A percentile compares a stretch with the other conserved stretches of the same genome.
Evolutionary conservation across 2,888 invertebrate genomes (phyloP).

Genomic region (Toxonevra muliebris): DNA sequence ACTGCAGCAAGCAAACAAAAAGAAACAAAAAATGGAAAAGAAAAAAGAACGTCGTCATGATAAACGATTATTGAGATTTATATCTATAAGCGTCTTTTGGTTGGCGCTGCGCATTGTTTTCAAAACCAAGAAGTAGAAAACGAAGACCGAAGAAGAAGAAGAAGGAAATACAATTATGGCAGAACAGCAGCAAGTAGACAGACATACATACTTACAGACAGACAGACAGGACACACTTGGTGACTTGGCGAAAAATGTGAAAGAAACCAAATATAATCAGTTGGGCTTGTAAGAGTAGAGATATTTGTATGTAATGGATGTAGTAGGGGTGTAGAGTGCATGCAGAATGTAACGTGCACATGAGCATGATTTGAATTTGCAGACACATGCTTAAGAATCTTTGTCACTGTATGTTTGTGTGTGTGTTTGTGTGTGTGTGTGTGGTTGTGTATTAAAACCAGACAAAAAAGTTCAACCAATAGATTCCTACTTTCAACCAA

Average conservation of each 20-base stretch:
- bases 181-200: neutral
- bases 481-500: too few species aligned
- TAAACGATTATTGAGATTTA: constrained; percentile 64
- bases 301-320: constrained; percentile 1
- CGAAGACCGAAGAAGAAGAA: neutral
- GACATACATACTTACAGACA: neutral
- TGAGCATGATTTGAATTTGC: constrained; percentile 40
- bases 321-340: neutral
- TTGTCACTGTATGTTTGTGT: neutral
- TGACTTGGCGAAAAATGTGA: constrained; percentile 31
- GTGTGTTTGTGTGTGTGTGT: neutral
- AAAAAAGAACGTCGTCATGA: constrained; percentile 49
- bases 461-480: too few species aligned
- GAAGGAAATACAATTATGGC: constrained; percentile 32
- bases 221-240: constrained; percentile 21
- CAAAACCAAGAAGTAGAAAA: constrained; percentile 22
- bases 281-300: constrained; percentile 11
- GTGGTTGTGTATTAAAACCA: neutral
- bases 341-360: constrained; percentile 1
- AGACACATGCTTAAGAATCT: constrained; percentile 2
- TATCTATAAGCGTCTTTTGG: constrained; percentile 53
- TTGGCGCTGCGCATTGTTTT: constrained; percentile 46
- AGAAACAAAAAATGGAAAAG: constrained; percentile 17
- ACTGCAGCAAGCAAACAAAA: constrained; percentile 17
- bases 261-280: constrained; percentile 21